These are phyloP conservation scores for Acipenser transmontanus DNA, from an alignment of 2,797 vertebrate genomes.

Conservation along the genomic window DNA sequence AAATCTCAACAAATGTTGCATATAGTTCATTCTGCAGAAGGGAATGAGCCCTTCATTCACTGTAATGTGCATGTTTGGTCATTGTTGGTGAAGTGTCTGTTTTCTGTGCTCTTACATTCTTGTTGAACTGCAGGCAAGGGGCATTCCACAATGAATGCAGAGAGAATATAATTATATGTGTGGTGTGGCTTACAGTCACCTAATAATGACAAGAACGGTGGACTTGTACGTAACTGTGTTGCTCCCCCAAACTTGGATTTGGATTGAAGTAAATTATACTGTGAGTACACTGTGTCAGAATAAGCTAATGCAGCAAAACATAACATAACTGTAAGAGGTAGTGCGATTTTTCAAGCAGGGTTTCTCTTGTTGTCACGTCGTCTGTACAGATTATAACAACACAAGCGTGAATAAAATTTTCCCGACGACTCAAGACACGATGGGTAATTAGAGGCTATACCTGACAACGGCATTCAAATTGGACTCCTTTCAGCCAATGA, in stretches of 20 bases:
- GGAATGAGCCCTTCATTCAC: background rate
- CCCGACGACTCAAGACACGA: too few species aligned
- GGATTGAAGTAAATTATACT: slow-evolving; percentile 16
- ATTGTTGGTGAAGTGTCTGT: background rate
- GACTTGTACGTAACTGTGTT: background rate
- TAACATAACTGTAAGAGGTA: slow-evolving; percentile 4
- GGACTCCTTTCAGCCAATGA: too few species aligned
- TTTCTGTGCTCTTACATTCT: background rate
- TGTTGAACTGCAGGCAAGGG: background rate
- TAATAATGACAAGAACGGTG: background rate
- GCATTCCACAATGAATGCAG: background rate
- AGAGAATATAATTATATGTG: background rate
- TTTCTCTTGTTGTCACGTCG: too few species aligned
- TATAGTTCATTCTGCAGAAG: too few species aligned
- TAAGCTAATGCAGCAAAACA: slow-evolving; percentile 30
- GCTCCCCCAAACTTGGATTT: background rate
- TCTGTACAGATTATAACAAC: too few species aligned
- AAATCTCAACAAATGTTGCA: too few species aligned
- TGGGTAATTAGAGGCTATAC: too few species aligned
- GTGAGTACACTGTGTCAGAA: slow-evolving; percentile 25
- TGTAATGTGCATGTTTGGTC: background rate
- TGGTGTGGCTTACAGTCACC: background rate
- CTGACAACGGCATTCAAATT: too few species aligned
- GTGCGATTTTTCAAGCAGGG: too few species aligned
- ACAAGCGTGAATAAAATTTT: too few species aligned